Base-by-base conservation (phyloP, 2,888 invertebrate genomes). In the Ferdinandea cuprea region DNA sequence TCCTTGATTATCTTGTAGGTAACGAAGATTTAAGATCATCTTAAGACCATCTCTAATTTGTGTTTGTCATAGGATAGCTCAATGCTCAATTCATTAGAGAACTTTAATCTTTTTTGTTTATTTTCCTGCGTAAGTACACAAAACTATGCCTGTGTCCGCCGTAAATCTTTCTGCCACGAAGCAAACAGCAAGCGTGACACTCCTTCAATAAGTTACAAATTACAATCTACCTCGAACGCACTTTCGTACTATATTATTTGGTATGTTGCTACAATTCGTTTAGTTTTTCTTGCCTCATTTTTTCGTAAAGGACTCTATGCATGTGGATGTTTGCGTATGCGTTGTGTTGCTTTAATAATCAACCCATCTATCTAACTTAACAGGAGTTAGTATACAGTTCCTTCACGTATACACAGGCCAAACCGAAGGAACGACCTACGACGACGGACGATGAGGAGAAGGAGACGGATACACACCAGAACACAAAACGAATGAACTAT, bases 321-420 rank as follows among this genome's bases (percentile, higher is more conserved):
- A 25, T 58, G 28, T 37, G 35, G 50, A 46, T 65, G 59, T 59
- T 52, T 52, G 71, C 50, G 59, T 76, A 59, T 76, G 71, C 52
- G 65, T 52, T 46, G 50, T 76, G 52, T 72, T 66, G 30, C 58
- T 77, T 48, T 83, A 77, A 77, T 83, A 83, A 77, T 83, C 81
- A 77, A 77, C 77, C 71, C 61, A 83, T 83, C 77, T 71, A 77
- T 83, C 81, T 72, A 72, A 77, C 81, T 77, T 77, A 83, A 77
- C 72, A 59, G 77, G 81, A 83, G 71, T 72, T 66, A 77, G 77
- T 83, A 61, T 81, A 77, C 65, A 71, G 76, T 66, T 77, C 54
- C 30, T 63, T 30, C 35, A 4, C 52, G 32, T 3, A 54, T 6
- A 61, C 37, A 35, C 42, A 35, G 35, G 66, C 21, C 56, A 58